These are phyloP conservation scores for Ormyrus pomaceus DNA, from an alignment of 2,888 invertebrate genomes.

Conservation along the genomic window DNA sequence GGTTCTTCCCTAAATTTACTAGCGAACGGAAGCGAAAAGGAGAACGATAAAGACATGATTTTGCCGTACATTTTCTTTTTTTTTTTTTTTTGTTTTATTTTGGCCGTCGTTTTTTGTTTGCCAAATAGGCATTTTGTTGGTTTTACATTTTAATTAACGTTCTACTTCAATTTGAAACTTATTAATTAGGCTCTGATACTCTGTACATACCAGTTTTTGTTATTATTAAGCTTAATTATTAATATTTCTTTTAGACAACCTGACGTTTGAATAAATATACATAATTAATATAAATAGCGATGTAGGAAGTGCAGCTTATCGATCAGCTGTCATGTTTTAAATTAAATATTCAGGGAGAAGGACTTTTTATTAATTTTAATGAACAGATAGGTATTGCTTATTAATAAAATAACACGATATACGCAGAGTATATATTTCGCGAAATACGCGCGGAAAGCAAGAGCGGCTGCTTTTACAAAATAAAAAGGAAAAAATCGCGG, in stretches of 20 bases:
- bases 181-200: neutral
- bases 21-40: constrained; percentile 53
- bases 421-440: too few species aligned
- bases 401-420: too few species aligned
- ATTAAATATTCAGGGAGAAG: constrained; percentile 2
- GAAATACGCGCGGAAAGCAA: too few species aligned
- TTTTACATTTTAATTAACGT: constrained; percentile 1
- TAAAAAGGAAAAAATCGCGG: too few species aligned
- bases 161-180: neutral
- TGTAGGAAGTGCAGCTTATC: constrained; percentile 13
- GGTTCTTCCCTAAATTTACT: constrained; percentile 56
- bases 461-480: too few species aligned
- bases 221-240: neutral
- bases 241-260: neutral
- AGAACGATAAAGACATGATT: constrained; percentile 43
- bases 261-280: constrained; percentile 20
- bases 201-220: neutral
- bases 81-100: constrained; percentile 15
- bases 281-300: constrained; percentile 11
- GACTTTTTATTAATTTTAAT: constrained; percentile 8
- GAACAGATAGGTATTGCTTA: too few species aligned
- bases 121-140: neutral
- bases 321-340: constrained; percentile 19
- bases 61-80: constrained; percentile 1
- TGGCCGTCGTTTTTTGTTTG: neutral